A percentile compares a stretch with the other conserved stretches of the same genome.
phyloP scores from a whole-genome alignment of 1,140 invertebrate species.

The Trypoxylus dichotomus region DNA sequence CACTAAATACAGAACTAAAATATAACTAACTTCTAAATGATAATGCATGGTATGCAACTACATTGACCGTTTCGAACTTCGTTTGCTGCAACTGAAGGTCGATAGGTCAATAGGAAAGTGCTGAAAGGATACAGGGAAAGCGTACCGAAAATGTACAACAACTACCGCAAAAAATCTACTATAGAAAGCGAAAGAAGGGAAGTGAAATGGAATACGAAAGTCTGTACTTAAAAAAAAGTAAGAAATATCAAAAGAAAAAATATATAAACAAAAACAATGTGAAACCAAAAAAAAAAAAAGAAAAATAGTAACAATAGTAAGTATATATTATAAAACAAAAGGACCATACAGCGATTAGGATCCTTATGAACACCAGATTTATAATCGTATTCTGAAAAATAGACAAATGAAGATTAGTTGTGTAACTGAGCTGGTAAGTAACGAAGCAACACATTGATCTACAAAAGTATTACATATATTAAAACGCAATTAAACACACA shows the following conservation, averaged over 20 bases:
- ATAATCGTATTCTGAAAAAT: constrained; percentile 29
- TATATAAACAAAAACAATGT: background rate
- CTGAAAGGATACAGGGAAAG: background rate
- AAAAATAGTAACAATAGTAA: constrained; percentile 18
- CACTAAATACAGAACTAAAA: background rate
- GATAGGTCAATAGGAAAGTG: background rate
- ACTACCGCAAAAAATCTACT: background rate
- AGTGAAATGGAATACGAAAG: background rate
- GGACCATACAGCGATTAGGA: constrained; percentile 22
- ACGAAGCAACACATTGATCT: constrained; percentile 23
- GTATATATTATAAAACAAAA: constrained; percentile 17
- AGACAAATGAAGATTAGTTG: constrained; percentile 27
- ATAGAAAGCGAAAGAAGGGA: background rate
- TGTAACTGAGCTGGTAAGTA: background rate
- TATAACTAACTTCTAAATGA: background rate
- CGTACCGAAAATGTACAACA: background rate
- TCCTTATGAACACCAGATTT: constrained; percentile 27
- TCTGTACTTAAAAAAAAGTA: background rate
- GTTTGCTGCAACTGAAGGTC: background rate
- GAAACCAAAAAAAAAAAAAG: background rate
- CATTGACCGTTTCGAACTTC: background rate
- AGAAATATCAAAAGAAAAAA: background rate
- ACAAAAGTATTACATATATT: constrained; percentile 16
- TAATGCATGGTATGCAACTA: background rate
- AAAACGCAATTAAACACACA: too few relatives aligned